Conservation (phyloP, 2,797 vertebrate genomes). For the Antrozous pallidus region DNA sequence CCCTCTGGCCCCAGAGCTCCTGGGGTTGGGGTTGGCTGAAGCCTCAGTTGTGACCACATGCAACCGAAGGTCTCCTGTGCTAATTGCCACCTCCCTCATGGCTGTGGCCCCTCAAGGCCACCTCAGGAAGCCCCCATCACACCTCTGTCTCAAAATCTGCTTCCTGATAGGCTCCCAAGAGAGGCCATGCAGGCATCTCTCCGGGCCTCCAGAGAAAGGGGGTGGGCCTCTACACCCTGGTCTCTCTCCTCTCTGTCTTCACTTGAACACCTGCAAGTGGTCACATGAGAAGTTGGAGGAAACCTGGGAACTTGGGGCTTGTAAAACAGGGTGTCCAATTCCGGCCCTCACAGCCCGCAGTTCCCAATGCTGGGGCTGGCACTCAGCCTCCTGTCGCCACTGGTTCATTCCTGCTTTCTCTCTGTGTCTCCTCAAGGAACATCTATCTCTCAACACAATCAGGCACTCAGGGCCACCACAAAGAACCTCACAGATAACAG, state of each 20-base stretch:
- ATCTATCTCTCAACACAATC: background rate
- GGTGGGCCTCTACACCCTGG: background rate
- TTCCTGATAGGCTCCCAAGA: background rate
- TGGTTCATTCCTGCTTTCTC: background rate
- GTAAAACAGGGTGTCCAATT: background rate
- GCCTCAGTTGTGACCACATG: background rate
- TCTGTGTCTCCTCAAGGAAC: background rate
- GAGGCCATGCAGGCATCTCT: background rate
- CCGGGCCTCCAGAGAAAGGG: background rate
- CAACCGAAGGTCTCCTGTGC: background rate
- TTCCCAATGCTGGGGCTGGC: background rate
- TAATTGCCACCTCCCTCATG: background rate
- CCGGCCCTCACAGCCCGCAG: background rate
- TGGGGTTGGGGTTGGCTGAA: background rate
- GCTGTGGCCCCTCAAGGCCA: background rate
- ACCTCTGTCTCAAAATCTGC: background rate
- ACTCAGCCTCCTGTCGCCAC: accelerated
- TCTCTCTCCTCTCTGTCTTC: background rate
- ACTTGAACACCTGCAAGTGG: background rate
- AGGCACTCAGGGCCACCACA: accelerated
- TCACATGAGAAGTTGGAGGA: background rate
- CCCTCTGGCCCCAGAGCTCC: background rate
- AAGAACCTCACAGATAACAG: accelerated
- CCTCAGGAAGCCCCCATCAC: background rate
- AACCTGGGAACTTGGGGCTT: background rate